A percentile compares a stretch with the other conserved stretches of the same genome.
Evolutionary conservation across 1,140 invertebrate species (phyloP).

Genomic region (Vollenhovia emeryi): DNA sequence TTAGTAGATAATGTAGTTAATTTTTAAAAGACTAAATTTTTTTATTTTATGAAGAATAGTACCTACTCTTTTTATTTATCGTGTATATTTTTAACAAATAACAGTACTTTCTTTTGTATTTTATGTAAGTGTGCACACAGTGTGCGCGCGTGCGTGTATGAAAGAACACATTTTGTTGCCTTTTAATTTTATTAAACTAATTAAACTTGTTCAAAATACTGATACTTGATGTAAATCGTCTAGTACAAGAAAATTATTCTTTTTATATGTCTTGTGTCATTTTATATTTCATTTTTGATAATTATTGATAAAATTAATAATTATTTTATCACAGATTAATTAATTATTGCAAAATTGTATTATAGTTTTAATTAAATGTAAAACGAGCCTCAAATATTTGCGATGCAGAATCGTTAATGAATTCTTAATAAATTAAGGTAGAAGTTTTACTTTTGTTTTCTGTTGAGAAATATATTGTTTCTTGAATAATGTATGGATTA

Average conservation of each 20-base stretch:
- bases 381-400: neutral
- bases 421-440: neutral
- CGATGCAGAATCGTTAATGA: neutral
- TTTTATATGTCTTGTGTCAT: neutral
- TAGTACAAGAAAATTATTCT: neutral
- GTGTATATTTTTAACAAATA: neutral
- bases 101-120: neutral
- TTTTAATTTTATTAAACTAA: constrained; percentile 16
- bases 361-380: neutral
- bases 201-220: neutral
- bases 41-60: neutral
- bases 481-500: neutral
- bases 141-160: too few species aligned
- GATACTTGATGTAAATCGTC: neutral
- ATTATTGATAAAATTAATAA: neutral
- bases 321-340: neutral
- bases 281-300: neutral
- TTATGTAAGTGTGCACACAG: neutral
- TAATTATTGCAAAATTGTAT: neutral
- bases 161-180: too few species aligned
- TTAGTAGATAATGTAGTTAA: neutral
- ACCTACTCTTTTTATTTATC: neutral
- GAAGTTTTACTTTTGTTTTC: neutral
- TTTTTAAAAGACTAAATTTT: neutral
- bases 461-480: neutral